Evolutionary conservation across 1,140 invertebrate species (phyloP).

Genomic region (Camponotus floridanus): DNA sequence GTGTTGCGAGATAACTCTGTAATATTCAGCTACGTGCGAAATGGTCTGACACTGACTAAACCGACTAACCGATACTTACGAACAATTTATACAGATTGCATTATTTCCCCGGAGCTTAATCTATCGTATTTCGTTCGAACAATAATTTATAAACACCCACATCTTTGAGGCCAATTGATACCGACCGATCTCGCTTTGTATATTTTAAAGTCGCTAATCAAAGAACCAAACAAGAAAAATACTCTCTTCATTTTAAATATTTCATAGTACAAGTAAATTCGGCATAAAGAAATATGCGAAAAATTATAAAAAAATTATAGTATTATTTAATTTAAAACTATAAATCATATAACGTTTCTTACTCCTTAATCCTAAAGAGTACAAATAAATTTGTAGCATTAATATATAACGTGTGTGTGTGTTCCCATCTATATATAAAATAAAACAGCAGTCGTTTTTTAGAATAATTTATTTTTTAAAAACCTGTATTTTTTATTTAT

Average conservation of each 20-base stretch:
- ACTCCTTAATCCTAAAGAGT: constrained; percentile 22
- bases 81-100: constrained; percentile 45
- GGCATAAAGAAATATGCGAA: neutral
- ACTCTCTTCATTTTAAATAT: constrained; percentile 29
- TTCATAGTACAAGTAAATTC: constrained; percentile 12
- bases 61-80: constrained; percentile 56
- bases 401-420: neutral
- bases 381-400: neutral
- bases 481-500: neutral
- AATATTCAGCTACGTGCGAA: constrained; percentile 62
- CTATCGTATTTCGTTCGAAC: constrained; percentile 31
- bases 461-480: neutral
- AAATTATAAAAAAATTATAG: constrained; percentile 8
- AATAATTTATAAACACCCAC: constrained; percentile 29
- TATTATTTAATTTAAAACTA: neutral
- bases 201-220: constrained; percentile 51
- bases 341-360: neutral
- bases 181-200: constrained; percentile 30
- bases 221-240: constrained; percentile 25
- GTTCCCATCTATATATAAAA: neutral
- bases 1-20: constrained; percentile 69
- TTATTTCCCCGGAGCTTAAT: constrained; percentile 44
- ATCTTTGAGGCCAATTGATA: constrained; percentile 52
- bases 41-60: constrained; percentile 57
- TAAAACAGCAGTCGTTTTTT: neutral